These are phyloP conservation scores for Pedetes capensis DNA, from an alignment of 2,113 vertebrate species.

Conservation along the genomic window DNA sequence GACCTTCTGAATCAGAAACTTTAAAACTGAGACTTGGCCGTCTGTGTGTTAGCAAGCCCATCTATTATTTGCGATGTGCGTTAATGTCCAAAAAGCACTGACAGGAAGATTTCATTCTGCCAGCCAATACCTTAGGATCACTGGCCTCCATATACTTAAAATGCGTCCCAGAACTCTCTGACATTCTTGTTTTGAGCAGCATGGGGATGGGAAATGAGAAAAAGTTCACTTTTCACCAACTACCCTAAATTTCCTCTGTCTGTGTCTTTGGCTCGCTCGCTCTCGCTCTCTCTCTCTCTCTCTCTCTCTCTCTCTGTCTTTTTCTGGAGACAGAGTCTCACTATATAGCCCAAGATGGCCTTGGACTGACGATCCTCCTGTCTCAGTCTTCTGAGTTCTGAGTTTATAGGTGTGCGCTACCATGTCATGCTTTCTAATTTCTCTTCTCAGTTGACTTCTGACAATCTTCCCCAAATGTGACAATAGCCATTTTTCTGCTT, in stretches of 20 bases:
- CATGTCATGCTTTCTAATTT: background rate
- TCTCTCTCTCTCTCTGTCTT: background rate
- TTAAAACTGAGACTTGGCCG: background rate
- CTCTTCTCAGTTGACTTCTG: background rate
- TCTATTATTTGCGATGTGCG: rapidly evolving
- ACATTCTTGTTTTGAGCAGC: background rate
- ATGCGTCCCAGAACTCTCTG: background rate
- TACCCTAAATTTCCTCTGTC: background rate
- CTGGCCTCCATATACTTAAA: background rate
- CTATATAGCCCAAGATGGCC: background rate
- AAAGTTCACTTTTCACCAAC: background rate
- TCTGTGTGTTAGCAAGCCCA: background rate
- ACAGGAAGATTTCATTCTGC: background rate
- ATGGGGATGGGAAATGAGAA: background rate
- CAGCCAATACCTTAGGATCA: background rate
- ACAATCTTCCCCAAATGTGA: background rate
- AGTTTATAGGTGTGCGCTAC: no score
- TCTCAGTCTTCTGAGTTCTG: no score
- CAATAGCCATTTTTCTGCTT: background rate
- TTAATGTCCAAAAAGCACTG: no score
- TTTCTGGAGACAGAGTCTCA: background rate
- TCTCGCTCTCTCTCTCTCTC: background rate
- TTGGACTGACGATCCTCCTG: no score
- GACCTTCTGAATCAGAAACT: background rate
- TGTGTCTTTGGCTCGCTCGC: no score